Base-by-base conservation (phyloP, 2,797 vertebrate species). In the Tachyglossus aculeatus region DNA sequence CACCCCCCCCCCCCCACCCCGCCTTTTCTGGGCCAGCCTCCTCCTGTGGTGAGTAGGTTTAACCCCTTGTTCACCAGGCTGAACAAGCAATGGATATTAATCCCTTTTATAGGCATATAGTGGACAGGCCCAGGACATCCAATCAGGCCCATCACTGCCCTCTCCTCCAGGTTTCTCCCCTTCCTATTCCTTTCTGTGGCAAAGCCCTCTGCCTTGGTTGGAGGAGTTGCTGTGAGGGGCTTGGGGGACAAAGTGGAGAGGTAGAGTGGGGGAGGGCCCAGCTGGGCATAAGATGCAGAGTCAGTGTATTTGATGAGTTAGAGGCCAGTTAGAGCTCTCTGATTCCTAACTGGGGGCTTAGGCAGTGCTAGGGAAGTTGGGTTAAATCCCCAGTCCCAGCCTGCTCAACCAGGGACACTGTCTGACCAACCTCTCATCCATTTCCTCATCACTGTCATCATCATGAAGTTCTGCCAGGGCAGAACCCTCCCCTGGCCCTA, bases 231-330 rank as follows among this genome's bases (percentile, higher is more conserved):
- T 0, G 16, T 45, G 38, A 60, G 44, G 36, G 3, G 12, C 37
- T 24, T 31, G 13, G 32, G 60, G 51, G 43, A 43, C 67, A 58
- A 43, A 22, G 13, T 27, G 66, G 54, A 48, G 69, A 73, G 67
- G 51, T 50, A 34, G 66, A 62, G 75, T 15, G 10, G 70, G 79
- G 63, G n/a, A n/a, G n/a, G n/a, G n/a, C n/a, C n/a, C n/a, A 90
- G 71, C 53, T 71, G 75, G 86, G 82, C 78, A 89, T 85, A 89
- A 81, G 81, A 76, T 82, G 88, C 87, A 1, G 75, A n/a, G 88
- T 87, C 90, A 88, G 88, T 86, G 91, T 90, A 88, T 89, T 90
- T 93, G 92, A 89, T 86, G 90, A 93, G 90, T 93, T 91, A 91
- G 87, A 84, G 87, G 79, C 88, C 89, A 91, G 78, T 92, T 93